Evolutionary conservation across 2,888 invertebrate genomes (phyloP), one percentile per base, ranked within the genome.

Genomic region (Rotaria macrura): DNA sequence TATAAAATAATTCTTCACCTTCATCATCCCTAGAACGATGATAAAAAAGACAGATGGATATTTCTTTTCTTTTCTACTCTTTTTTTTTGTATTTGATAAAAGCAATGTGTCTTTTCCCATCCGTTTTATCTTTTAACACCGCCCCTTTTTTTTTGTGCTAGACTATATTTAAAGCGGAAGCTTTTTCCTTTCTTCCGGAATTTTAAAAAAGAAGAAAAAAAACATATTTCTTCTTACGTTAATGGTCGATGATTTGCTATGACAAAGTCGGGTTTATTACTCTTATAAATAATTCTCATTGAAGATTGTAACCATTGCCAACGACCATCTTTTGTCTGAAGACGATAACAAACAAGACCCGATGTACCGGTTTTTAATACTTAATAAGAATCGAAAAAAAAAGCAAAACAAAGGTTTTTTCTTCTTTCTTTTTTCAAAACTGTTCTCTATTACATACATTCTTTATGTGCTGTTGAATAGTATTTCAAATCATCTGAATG

Each of bases 281-380:
- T 99, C 92, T 99, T 99, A 92, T 98, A 99, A 88, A 98, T 96
- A 88, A 99, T 93, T 88, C 98, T 93, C 25, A 98, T 97, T 88
- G 95, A 95, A 38, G 97, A 97, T 92, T 99, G 99, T 87, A 99
- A 93, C 97, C 97, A 99, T 91, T 98, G 95, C 95, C 96, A 96
- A 89, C 95, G 94, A 65, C 88, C 89, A 88, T 96, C 95, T 91
- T 96, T 96, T 88, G 95, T 95, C 91, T 97, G 95, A 92, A 96
- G 95, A 90, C 99, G 94, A 91, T 99, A 99, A 87, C 99, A 97
- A 89, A 99, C 97, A 94, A 99, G 95, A 49, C 98, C 98, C 87
- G 97, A 97, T 89, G 98, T 97, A 88, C 98, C 98, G 85, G 97
- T 98, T 93, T 99, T 99, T 88, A 99, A 92, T 89, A 98, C 99